These are phyloP conservation scores for Micrasema longulum DNA, from an alignment of 1,140 invertebrate genomes.

Conservation along the genomic window DNA sequence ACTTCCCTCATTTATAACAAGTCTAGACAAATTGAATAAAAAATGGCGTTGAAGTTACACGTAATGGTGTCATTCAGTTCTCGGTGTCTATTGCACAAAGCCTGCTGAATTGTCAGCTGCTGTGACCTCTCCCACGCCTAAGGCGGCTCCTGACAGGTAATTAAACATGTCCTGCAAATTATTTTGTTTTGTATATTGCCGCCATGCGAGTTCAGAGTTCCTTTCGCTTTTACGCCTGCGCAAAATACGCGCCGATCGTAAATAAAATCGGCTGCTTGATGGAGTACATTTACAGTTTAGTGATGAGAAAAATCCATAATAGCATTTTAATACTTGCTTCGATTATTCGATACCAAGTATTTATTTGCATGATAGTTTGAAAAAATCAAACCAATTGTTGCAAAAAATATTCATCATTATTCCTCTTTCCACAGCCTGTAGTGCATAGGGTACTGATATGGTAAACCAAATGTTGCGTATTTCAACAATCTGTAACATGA, in stretches of 20 bases:
- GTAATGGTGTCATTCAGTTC: no score
- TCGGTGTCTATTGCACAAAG: not conserved
- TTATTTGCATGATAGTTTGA: no score
- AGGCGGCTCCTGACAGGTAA: conserved; percentile 24
- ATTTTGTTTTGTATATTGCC: conserved; percentile 43
- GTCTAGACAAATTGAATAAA: conserved; percentile 32
- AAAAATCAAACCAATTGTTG: no score
- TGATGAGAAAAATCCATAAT: not conserved
- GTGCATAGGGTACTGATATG: no score
- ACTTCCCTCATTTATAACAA: no score
- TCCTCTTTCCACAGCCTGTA: no score
- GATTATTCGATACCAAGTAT: no score
- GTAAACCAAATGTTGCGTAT: no score
- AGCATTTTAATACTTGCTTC: no score
- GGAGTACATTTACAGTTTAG: no score
- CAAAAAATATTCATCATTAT: no score
- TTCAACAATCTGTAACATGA: no score
- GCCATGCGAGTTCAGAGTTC: conserved; percentile 35
- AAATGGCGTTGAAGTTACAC: conserved; percentile 1
- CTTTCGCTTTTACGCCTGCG: conserved; percentile 36
- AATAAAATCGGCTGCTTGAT: conserved; percentile 11
- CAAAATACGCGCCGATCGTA: conserved; percentile 12
- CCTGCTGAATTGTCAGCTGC: not conserved
- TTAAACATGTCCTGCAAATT: conserved; percentile 47
- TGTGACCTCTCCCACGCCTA: conserved; percentile 26